These are phyloP conservation scores for Pomatostomus ruficeps DNA, from an alignment of 2,113 vertebrate species.

Conservation along the genomic window DNA sequence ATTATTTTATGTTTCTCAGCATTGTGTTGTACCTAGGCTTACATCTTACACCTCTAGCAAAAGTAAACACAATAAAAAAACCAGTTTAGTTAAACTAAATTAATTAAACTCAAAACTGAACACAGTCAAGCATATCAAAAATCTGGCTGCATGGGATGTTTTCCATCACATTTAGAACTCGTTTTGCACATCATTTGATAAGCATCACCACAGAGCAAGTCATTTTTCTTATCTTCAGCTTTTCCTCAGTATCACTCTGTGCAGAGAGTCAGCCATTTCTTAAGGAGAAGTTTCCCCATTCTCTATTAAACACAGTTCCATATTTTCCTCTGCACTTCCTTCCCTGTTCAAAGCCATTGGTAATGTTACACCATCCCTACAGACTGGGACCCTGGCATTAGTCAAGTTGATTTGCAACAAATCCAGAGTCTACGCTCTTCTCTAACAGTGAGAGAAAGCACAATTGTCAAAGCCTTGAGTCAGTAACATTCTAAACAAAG, in stretches of 20 bases:
- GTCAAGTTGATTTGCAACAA: not conserved
- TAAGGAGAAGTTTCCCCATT: not conserved
- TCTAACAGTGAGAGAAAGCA: not conserved
- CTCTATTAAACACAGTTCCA: not conserved
- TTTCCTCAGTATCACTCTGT: not conserved
- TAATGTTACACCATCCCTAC: not conserved
- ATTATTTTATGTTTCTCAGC: not conserved
- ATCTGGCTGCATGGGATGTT: not conserved
- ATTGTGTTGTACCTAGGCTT: not conserved
- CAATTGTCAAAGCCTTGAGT: not conserved
- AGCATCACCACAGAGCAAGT: not conserved
- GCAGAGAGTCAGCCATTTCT: not conserved
- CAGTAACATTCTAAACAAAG: not conserved
- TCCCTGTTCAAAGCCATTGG: not conserved
- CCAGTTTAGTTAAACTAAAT: not conserved
- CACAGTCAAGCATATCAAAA: not conserved
- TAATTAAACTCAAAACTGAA: not conserved
- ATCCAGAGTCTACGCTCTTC: not conserved
- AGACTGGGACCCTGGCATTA: not conserved
- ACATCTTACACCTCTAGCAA: not conserved
- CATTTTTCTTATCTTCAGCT: not conserved
- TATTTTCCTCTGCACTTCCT: not conserved
- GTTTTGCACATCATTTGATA: not conserved
- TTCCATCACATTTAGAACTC: not conserved
- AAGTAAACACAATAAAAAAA: not conserved